These are phyloP conservation scores for Lymantria dispar DNA, from an alignment of 2,888 invertebrate species.

Conservation along the genomic window DNA sequence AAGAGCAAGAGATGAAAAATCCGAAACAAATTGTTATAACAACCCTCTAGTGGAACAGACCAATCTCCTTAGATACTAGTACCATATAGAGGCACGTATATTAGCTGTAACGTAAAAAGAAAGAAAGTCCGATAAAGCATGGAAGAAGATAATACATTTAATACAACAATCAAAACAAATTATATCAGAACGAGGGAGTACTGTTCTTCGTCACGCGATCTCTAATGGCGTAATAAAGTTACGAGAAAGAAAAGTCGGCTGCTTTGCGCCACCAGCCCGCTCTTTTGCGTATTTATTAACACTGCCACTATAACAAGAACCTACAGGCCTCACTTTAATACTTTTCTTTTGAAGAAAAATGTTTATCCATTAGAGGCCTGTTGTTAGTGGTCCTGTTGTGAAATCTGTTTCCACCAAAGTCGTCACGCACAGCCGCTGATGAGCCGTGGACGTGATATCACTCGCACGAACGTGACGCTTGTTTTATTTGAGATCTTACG, in stretches of 20 bases:
- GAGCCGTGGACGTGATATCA: constrained; percentile 81
- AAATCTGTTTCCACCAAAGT: constrained; percentile 81
- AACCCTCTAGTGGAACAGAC: no score
- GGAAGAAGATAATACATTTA: constrained; percentile 44
- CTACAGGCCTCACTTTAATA: constrained; percentile 36
- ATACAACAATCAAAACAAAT: constrained; percentile 65
- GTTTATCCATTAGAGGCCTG: constrained; percentile 42
- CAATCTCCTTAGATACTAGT: no score
- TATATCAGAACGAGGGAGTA: constrained; percentile 62
- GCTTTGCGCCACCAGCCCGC: constrained; percentile 48
- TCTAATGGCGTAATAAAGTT: constrained; percentile 80
- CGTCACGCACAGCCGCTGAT: constrained; percentile 80
- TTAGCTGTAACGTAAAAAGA: no score
- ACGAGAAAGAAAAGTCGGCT: constrained; percentile 73
- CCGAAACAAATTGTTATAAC: no score
- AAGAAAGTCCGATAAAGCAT: no score
- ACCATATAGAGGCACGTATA: no score
- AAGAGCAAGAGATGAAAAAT: no score
- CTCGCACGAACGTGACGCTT: constrained; percentile 76
- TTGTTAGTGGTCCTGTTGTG: constrained; percentile 60
- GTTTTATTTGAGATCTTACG: constrained; percentile 66
- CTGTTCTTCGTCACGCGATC: constrained; percentile 72
- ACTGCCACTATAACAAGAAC: constrained; percentile 56
- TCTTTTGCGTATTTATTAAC: constrained; percentile 78
- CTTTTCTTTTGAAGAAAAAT: constrained; percentile 36